Conservation (phyloP, 1,140 invertebrate species). For the Solenopsis fugax region DNA sequence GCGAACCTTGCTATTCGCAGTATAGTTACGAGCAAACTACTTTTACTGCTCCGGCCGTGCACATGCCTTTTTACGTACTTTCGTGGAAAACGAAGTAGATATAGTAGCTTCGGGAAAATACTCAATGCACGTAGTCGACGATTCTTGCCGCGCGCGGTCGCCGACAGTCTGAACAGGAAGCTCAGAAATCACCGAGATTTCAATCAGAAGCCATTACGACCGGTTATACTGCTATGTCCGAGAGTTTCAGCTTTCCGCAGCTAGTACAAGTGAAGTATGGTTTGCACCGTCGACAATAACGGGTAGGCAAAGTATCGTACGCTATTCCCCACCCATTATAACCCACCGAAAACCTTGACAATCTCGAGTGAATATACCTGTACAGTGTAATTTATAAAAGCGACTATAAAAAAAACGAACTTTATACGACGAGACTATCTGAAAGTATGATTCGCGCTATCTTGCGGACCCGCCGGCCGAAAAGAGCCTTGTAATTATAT, state of each 20-base stretch:
- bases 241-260: conserved; percentile 65
- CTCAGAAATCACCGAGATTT: conserved; percentile 80
- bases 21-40: conserved; percentile 9
- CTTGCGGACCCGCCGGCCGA: background rate
- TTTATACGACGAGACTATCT: background rate
- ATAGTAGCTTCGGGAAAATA: conserved; percentile 49
- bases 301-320: conserved; percentile 14
- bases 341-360: conserved; percentile 69
- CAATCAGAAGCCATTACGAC: conserved; percentile 79
- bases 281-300: conserved; percentile 36
- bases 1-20: conserved; percentile 6
- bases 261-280: conserved; percentile 60
- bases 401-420: background rate
- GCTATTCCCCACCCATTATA: conserved; percentile 70
- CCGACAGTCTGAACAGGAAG: conserved; percentile 29
- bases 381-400: background rate
- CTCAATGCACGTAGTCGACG: conserved; percentile 14
- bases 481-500: background rate
- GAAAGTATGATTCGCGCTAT: background rate
- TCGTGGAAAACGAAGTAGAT: conserved; percentile 29
- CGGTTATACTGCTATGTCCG: conserved; percentile 67
- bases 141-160: background rate
- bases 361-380: conserved; percentile 67
- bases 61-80: conserved; percentile 28
- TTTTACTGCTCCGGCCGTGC: conserved; percentile 11